Conservation (phyloP, 2,888 invertebrate species). For the Hoplodrina ambigua region DNA sequence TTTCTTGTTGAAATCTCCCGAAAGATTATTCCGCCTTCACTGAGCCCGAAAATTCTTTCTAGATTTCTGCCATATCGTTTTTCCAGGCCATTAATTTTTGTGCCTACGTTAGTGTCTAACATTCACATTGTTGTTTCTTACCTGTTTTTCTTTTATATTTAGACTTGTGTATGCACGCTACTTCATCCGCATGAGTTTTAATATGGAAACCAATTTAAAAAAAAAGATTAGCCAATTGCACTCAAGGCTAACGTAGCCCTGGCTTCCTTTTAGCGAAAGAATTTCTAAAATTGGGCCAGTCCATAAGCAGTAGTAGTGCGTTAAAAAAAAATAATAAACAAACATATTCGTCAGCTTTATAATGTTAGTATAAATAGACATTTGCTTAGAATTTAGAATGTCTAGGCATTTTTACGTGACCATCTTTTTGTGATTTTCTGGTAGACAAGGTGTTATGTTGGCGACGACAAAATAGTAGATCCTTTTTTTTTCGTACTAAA, state of each 20-base stretch:
- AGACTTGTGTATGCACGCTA: no score
- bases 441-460: background rate
- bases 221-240: no score
- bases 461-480: background rate
- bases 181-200: no score
- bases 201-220: no score
- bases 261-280: no score
- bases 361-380: background rate
- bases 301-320: no score
- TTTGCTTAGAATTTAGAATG: slow-evolving; percentile 18
- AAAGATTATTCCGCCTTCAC: background rate
- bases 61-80: slow-evolving; percentile 20
- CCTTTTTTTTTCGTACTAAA: background rate
- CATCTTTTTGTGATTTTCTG: background rate
- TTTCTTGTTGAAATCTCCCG: background rate
- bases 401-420: slow-evolving; percentile 7
- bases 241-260: no score
- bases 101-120: slow-evolving; percentile 29
- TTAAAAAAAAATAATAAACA: no score
- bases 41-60: slow-evolving; percentile 6
- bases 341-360: no score
- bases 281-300: no score
- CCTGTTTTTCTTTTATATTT: slow-evolving; percentile 27
- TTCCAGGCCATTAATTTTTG: slow-evolving; percentile 44
- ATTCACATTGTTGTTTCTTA: slow-evolving; percentile 24